Percentiles rank a stretch among this genome's conserved stretches.
phyloP scores from a whole-genome alignment of 1,140 invertebrate genomes.

The Dysdera silvatica region DNA sequence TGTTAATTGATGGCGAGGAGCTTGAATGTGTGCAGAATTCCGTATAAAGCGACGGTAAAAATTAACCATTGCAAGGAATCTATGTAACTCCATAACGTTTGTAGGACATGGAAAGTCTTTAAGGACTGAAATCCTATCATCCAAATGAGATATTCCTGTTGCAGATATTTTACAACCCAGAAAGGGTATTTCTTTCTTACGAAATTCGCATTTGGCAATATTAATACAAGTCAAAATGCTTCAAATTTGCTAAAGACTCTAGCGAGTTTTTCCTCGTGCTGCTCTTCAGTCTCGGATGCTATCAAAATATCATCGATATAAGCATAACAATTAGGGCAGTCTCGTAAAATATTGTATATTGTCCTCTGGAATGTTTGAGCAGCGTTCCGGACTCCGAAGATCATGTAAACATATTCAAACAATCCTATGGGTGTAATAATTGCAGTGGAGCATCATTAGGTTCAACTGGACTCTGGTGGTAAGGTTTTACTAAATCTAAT shows the following conservation, averaged over 20 bases:
- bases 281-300: no score
- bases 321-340: no score
- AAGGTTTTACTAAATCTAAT: no score
- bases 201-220: constrained; percentile 40
- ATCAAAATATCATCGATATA: no score
- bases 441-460: no score
- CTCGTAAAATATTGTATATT: no score
- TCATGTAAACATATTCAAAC: background rate
- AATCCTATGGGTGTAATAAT: no score
- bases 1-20: no score
- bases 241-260: constrained; percentile 32
- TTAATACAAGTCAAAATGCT: constrained; percentile 38
- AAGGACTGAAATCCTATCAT: constrained; percentile 38
- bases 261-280: constrained; percentile 31
- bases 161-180: constrained; percentile 39
- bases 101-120: constrained; percentile 32
- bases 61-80: constrained; percentile 45
- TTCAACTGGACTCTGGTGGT: no score
- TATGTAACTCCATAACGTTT: constrained; percentile 39
- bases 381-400: background rate
- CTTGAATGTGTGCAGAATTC: no score
- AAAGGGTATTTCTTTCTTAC: constrained; percentile 32
- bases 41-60: constrained; percentile 2
- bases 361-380: background rate
- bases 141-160: constrained; percentile 39